These are phyloP conservation scores for Sigmodon hispidus DNA, from an alignment of 2,113 vertebrate genomes.

Conservation along the genomic window DNA sequence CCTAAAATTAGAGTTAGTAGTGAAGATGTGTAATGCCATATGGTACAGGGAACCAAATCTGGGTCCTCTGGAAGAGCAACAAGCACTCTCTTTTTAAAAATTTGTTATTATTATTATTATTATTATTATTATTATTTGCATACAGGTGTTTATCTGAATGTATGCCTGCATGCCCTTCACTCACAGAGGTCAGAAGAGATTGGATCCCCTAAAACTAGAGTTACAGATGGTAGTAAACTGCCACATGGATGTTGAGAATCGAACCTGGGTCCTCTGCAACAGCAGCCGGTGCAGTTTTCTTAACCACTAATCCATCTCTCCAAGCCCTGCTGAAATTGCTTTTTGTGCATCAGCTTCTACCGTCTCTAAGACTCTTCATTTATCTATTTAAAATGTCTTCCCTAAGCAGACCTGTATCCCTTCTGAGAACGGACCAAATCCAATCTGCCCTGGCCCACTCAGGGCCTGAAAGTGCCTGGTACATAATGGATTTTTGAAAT, in stretches of 20 bases:
- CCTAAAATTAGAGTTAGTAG: not conserved
- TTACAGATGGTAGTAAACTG: not conserved
- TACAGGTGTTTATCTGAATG: not conserved
- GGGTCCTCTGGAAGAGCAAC: not conserved
- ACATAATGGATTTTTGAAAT: not conserved
- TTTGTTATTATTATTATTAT: not conserved
- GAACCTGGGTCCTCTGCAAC: not conserved
- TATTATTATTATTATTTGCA: not conserved
- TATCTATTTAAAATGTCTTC: conserved; percentile 31
- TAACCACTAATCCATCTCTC: not conserved
- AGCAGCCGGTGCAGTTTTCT: no score
- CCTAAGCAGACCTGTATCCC: not conserved
- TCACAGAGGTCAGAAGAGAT: not conserved
- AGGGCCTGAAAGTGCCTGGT: not conserved
- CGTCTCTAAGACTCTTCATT: not conserved
- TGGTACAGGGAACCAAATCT: not conserved
- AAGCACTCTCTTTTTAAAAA: not conserved
- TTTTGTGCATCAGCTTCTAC: not conserved
- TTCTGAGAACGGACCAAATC: not conserved
- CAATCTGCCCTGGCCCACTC: not conserved
- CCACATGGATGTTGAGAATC: not conserved
- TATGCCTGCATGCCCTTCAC: not conserved
- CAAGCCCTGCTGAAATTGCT: not conserved
- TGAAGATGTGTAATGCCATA: not conserved
- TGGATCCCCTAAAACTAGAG: not conserved